These are phyloP conservation scores for Catocala sponsa DNA, from an alignment of 2,888 invertebrate genomes.

Conservation along the genomic window DNA sequence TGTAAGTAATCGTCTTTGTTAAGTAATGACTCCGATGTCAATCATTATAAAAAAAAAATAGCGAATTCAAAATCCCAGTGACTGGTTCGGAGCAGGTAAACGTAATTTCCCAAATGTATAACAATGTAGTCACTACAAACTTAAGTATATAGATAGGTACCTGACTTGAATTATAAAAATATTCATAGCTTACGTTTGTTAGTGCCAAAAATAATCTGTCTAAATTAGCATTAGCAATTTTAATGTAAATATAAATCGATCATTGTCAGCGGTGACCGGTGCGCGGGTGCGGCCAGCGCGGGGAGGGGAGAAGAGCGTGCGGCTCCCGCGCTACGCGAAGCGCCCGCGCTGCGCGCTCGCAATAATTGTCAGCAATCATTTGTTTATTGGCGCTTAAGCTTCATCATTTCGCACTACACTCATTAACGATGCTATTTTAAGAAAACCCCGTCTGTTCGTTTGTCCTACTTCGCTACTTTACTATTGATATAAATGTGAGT, in stretches of 20 bases:
- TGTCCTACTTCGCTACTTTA: constrained; percentile 66
- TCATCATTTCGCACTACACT: constrained; percentile 70
- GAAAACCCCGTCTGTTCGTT: constrained; percentile 61
- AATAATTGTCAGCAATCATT: constrained; percentile 76
- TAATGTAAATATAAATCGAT: constrained; percentile 49
- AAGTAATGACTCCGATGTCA: no score
- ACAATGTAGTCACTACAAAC: constrained; percentile 16
- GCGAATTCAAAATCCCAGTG: no score
- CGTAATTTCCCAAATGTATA: background rate
- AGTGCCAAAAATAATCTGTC: constrained; percentile 27
- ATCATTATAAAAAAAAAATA: no score
- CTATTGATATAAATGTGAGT: constrained; percentile 39
- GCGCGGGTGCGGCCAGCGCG: constrained; percentile 14
- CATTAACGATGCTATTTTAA: constrained; percentile 74
- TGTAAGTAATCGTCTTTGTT: no score
- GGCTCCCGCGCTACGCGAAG: constrained; percentile 59
- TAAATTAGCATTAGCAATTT: constrained; percentile 40
- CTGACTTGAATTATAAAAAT: constrained; percentile 29
- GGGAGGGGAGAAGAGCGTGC: background rate
- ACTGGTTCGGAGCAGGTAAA: no score
- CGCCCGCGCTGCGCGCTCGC: constrained; percentile 35
- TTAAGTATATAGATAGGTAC: constrained; percentile 6
- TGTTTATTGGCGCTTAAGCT: constrained; percentile 75
- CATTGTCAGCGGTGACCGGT: constrained; percentile 27
- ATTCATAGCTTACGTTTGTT: constrained; percentile 19